Evolutionary conservation across 2,888 invertebrate species (phyloP), one percentile per base, ranked within the genome.

Genomic region (Bunonema sp.): DNA sequence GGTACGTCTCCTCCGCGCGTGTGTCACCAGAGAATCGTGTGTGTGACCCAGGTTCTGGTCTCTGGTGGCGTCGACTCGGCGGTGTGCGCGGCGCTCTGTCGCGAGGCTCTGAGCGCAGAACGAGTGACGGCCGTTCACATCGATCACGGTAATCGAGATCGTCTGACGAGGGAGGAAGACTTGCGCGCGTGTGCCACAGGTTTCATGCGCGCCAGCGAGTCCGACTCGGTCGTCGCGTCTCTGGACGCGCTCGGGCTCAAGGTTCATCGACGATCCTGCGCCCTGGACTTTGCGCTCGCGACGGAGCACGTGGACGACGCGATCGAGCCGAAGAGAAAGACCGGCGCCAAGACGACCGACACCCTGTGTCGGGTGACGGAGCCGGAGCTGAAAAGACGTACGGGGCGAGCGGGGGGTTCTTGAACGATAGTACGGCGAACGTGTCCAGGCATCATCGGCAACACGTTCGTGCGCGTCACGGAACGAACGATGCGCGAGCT

Each of bases 21-120:
- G n/a, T n/a, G n/a, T n/a, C n/a, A n/a, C n/a, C n/a, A n/a, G n/a
- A n/a, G n/a, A n/a, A n/a, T n/a, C n/a, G n/a, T n/a, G n/a, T n/a
- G n/a, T n/a, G n/a, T n/a, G n/a, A 15, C 46, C 23, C 39, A 56
- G 56, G 57, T 67, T 18, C 53, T 68, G 60, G 67, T 67, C 15
- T 91, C 91, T 70, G 97, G 97, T 18, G 97, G 97, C 21, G 97
- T 97, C 4, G 97, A 99, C 74, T 97, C 93, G 0, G 87, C 93
- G n/a, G 97, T 99, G 8, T 97, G 93, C 74, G 91, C 91, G 21
- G 91, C 91, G 19, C 74, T 99, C 46, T 75, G 97, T 39, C 81
- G 84, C 70, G 82, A 82, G 70, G 88, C 93, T 8, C 76, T 99
- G 37, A 78, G 79, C 45, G 45, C 54, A 3, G 80, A 82, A 72